Conservation (phyloP, 2,113 vertebrate species). For the Colius striatus region DNA sequence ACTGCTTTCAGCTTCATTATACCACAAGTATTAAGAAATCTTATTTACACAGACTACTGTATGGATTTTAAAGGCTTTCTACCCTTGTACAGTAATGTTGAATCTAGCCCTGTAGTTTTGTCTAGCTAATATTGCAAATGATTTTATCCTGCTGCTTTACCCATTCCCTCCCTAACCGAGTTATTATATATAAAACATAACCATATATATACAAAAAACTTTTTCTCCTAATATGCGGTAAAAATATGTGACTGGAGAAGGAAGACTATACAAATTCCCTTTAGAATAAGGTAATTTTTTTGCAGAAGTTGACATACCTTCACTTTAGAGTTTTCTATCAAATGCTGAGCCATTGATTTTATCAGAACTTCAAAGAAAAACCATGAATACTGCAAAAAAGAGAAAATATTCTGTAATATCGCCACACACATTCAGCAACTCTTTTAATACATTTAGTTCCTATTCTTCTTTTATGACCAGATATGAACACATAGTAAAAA, state of each 20-base stretch:
- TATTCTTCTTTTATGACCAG: background rate
- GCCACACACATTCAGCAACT: background rate
- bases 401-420: conserved; percentile 13
- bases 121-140: background rate
- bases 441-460: background rate
- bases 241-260: background rate
- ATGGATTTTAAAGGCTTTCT: background rate
- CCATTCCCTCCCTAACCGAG: background rate
- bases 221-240: background rate
- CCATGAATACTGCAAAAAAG: conserved; percentile 92
- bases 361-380: conserved; percentile 98
- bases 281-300: background rate
- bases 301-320: conserved; percentile 80
- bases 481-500: background rate
- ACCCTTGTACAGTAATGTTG: background rate
- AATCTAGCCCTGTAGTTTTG: background rate
- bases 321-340: conserved; percentile 93
- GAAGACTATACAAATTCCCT: background rate
- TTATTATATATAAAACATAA: background rate
- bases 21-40: background rate
- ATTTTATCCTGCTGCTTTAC: background rate
- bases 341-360: conserved; percentile 97
- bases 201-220: background rate
- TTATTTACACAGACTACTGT: background rate
- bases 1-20: background rate